phyloP scores from a whole-genome alignment of 2,113 vertebrate genomes.

The Stomatorhinus ivindoensis region DNA sequence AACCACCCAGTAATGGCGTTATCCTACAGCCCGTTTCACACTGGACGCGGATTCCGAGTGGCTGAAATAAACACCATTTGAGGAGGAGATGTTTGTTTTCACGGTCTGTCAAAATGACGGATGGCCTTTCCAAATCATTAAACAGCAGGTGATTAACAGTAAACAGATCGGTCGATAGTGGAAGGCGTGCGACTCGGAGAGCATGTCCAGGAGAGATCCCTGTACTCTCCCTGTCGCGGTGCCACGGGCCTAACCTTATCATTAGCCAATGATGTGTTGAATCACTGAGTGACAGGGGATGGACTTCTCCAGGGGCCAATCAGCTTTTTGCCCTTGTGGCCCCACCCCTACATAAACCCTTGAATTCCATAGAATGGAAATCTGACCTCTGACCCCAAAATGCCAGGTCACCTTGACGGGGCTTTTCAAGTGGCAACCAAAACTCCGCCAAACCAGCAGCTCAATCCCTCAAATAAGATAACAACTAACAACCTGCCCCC shows the following conservation, averaged over 20 bases:
- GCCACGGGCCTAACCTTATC: background rate
- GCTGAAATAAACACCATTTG: background rate
- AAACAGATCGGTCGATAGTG: background rate
- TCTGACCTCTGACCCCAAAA: constrained; percentile 18
- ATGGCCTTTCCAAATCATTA: background rate
- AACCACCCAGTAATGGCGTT: background rate
- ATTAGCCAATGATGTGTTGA: background rate
- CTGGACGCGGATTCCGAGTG: background rate
- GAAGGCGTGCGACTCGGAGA: background rate
- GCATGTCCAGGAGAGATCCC: background rate
- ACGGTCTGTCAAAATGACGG: background rate
- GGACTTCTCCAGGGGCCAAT: background rate
- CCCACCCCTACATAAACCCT: background rate
- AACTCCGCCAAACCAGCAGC: background rate
- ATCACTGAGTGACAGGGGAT: background rate
- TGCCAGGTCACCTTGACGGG: constrained; percentile 23
- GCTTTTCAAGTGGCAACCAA: background rate
- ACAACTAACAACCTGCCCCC: background rate
- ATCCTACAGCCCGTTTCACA: background rate
- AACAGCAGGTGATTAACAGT: background rate
- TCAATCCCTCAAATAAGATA: background rate
- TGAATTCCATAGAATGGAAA: constrained; percentile 8
- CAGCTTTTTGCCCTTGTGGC: background rate
- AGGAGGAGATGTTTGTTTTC: background rate
- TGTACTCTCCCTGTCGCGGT: background rate